Conservation (phyloP, 1,140 invertebrate genomes). For the Chlorops oryzae region DNA sequence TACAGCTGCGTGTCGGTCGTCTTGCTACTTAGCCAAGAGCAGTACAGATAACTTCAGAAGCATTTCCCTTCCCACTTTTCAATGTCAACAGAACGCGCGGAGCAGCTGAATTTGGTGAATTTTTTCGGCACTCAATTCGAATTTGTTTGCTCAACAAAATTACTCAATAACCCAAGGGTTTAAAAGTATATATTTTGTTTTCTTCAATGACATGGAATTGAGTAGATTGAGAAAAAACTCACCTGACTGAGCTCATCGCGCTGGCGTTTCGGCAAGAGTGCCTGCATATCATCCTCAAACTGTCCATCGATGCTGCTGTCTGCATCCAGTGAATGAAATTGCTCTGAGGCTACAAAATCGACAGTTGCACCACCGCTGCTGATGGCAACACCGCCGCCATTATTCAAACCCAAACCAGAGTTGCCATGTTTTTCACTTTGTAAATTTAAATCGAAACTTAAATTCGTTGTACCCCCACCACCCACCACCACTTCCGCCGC, state of each 20-base stretch:
- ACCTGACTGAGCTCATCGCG: conserved; percentile 48
- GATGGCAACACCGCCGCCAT: not conserved
- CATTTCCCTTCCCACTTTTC: too few relatives aligned
- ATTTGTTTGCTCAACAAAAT: too few relatives aligned
- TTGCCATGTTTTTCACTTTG: conserved; percentile 1
- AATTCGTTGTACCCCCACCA: conserved; percentile 16
- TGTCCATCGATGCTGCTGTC: conserved; percentile 19
- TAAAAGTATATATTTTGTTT: too few relatives aligned
- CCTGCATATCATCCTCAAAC: conserved; percentile 45
- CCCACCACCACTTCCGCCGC: conserved; percentile 7
- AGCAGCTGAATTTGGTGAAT: too few relatives aligned
- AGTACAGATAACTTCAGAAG: too few relatives aligned
- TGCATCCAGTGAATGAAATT: conserved; percentile 21
- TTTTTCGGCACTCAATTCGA: too few relatives aligned
- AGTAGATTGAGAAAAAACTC: conserved; percentile 14
- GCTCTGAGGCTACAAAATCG: conserved; percentile 7
- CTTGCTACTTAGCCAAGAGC: too few relatives aligned
- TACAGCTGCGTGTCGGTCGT: too few relatives aligned
- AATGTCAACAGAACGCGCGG: too few relatives aligned
- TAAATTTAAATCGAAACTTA: conserved; percentile 16
- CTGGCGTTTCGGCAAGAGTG: conserved; percentile 38
- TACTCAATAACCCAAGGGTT: too few relatives aligned
- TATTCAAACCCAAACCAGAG: not conserved
- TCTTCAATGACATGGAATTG: not conserved
- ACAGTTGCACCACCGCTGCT: not conserved